phyloP scores from a whole-genome alignment of 2,113 vertebrate species.

The Eulemur rufifrons region DNA sequence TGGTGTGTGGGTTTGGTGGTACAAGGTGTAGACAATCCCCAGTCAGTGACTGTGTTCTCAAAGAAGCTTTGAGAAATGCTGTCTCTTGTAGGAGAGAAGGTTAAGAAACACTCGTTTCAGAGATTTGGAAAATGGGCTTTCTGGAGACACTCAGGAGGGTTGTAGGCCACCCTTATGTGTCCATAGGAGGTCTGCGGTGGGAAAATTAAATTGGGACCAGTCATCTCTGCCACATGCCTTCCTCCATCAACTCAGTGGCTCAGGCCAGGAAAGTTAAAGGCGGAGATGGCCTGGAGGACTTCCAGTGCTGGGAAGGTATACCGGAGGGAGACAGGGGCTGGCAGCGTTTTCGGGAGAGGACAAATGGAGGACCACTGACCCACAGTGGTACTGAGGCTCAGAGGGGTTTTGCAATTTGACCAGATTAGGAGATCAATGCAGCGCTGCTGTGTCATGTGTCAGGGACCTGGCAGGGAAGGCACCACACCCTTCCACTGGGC shows the following conservation, averaged over 20 bases:
- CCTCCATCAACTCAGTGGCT: background rate
- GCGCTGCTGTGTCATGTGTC: background rate
- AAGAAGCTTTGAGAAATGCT: background rate
- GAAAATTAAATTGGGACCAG: background rate
- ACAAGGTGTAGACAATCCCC: background rate
- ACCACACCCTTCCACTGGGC: too few relatives aligned
- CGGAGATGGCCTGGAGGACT: background rate
- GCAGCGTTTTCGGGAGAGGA: background rate
- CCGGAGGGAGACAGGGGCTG: background rate
- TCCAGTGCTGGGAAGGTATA: background rate
- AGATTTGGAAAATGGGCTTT: background rate
- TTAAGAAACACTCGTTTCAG: background rate
- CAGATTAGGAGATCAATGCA: background rate
- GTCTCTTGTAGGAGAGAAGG: background rate
- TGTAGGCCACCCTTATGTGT: background rate
- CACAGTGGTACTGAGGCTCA: background rate
- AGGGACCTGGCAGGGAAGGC: background rate
- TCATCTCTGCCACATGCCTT: accelerated
- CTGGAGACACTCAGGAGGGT: background rate
- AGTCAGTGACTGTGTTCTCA: background rate
- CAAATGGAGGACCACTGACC: background rate
- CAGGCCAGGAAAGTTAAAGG: background rate
- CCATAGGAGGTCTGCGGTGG: background rate
- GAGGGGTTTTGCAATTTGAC: background rate
- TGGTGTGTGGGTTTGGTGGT: background rate